Evolutionary conservation across 2,888 invertebrate genomes (phyloP), one percentile per base, ranked within the genome.

Genomic region (Falcaria lacertinaria): DNA sequence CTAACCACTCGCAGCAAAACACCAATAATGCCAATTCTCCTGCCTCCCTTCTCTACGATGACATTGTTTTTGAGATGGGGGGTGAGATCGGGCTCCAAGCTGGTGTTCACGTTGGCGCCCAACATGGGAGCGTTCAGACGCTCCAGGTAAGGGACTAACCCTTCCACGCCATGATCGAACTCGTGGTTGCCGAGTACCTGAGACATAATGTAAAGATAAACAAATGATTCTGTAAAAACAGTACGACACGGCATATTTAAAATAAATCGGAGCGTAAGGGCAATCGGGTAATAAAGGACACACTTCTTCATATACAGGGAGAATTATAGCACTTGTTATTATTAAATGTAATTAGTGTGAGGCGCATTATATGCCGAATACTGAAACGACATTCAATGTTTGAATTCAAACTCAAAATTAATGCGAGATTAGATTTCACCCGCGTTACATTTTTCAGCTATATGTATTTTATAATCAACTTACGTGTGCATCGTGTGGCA

Each of bases 111-210:
- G 63, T 97, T 97, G 25, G 94, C 91, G 4, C 93, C 93, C 33
- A 97, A 75, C 69, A 95, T 91, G 0, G 94, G 92, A 0, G 94
- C 90, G 1, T 92, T 82, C 6, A 94, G 66, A 0, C 76, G 77
- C 57, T 92, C 73, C 33, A 97, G 67, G 71, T 95, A 96, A 0
- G 94, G 94, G 0, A 93, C 90, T 0, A 96, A 75, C 0, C 95
- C 96, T 6, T 80, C 91, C 1, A 96, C 83, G 2, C 91, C 92
- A 59, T 94, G 91, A 69, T 97, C 97, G 63, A 97, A 97, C 73
- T 97, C 97, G 62, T 97, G 96, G 74, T 96, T 96, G 0, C 96
- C 97, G 6, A 96, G 71, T 0, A 94, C 94, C 96, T 96, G 11
- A 11, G 11, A 28, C 2, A 2, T 3, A n/a, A n/a, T n/a, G n/a